phyloP scores from a whole-genome alignment of 2,797 vertebrate genomes.

The Poeciliopsis infans region DNA sequence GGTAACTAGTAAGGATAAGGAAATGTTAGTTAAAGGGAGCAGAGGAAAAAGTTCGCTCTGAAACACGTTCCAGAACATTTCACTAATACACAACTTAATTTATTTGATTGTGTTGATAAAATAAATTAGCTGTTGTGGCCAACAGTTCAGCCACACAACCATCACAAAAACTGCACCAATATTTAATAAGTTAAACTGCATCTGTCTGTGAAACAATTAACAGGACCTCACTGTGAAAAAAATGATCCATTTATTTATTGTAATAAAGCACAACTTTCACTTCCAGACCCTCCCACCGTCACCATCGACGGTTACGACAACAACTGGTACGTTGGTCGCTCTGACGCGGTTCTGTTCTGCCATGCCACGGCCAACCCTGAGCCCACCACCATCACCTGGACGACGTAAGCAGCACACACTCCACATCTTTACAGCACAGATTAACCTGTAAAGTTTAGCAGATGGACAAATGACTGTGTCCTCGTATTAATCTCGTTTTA shows the following conservation, averaged over 20 bases:
- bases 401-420: slow-evolving; percentile 77
- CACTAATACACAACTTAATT: not conserved
- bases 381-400: slow-evolving; percentile 81
- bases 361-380: slow-evolving; percentile 80
- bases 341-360: slow-evolving; percentile 78
- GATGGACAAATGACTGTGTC: not conserved
- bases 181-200: not conserved
- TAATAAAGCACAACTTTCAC: not conserved
- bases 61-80: not conserved
- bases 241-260: not conserved
- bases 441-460: not conserved
- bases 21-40: slow-evolving; percentile 3
- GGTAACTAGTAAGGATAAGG: not conserved
- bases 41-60: not conserved
- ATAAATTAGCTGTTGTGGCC: too few species aligned
- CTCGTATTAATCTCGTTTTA: too few species aligned
- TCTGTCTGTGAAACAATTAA: not conserved
- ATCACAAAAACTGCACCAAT: not conserved
- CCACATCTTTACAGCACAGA: not conserved
- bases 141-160: not conserved
- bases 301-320: slow-evolving; percentile 86
- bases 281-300: slow-evolving; percentile 82
- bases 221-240: not conserved
- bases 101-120: slow-evolving; percentile 2
- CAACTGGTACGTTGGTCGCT: slow-evolving; percentile 88